phyloP scores from a whole-genome alignment of 1,140 invertebrate genomes.

The Diuraphis noxia region DNA sequence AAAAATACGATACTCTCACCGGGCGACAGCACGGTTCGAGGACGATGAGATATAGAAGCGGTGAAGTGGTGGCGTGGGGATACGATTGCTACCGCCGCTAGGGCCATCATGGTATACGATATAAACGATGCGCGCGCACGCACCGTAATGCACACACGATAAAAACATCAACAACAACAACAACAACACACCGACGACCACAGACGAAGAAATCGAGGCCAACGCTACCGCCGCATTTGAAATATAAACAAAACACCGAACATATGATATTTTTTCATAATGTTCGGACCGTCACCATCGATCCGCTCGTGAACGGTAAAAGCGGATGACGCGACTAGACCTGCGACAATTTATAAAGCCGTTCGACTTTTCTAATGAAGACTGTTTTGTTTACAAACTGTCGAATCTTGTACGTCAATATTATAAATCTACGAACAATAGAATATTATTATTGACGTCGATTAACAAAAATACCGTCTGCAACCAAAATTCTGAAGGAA shows the following conservation, averaged over 20 bases:
- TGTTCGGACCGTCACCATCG: neutral
- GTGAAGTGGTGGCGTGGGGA: neutral
- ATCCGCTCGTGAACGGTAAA: neutral
- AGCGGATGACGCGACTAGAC: neutral
- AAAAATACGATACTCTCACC: neutral
- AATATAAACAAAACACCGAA: constrained; percentile 21
- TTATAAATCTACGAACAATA: neutral
- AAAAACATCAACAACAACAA: neutral
- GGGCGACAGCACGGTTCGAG: neutral
- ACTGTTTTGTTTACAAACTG: neutral
- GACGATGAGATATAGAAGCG: neutral
- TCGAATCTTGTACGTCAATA: neutral
- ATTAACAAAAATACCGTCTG: neutral
- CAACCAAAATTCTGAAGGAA: neutral
- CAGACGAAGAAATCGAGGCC: constrained; percentile 16
- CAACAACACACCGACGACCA: neutral
- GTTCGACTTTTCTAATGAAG: neutral
- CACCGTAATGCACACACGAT: neutral
- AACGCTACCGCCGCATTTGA: neutral
- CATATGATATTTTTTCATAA: neutral
- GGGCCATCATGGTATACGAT: neutral
- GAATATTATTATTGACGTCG: neutral
- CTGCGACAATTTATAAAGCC: neutral
- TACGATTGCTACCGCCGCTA: neutral
- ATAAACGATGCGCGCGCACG: neutral